A percentile compares a stretch with the other conserved stretches of the same genome.
Conservation (phyloP, 2,888 invertebrate genomes). For the Acronicta alni region DNA sequence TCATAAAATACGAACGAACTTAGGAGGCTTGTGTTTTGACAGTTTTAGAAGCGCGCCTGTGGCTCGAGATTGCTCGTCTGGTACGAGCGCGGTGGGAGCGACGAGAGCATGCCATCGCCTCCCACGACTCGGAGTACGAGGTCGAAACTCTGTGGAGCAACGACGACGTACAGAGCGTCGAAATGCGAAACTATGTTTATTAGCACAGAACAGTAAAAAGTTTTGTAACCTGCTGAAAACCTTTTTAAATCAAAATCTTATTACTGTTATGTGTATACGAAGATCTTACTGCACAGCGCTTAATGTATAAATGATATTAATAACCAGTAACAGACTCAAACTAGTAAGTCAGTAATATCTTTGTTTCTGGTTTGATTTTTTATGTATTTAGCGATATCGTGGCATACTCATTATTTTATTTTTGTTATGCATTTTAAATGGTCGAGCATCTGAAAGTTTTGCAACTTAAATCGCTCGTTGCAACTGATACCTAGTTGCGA, state of each 20-base stretch:
- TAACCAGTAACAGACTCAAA: neutral
- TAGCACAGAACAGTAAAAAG: slow-evolving; percentile 33
- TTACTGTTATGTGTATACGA: no score
- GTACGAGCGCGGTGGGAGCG: slow-evolving; percentile 76
- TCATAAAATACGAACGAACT: no score
- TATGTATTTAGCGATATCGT: neutral
- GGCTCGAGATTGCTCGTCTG: slow-evolving; percentile 78
- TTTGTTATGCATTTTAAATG: no score
- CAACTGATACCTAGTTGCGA: neutral
- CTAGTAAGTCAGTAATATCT: neutral
- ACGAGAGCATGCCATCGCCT: slow-evolving; percentile 56
- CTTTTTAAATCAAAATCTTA: no score
- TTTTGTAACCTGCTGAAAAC: no score
- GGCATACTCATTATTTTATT: neutral
- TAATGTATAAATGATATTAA: neutral
- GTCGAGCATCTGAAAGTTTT: slow-evolving; percentile 10
- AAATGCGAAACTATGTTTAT: slow-evolving; percentile 79
- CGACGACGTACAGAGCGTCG: slow-evolving; percentile 80
- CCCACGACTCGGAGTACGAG: slow-evolving; percentile 62
- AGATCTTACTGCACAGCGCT: no score
- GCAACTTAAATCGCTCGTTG: neutral
- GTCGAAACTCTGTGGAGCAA: slow-evolving; percentile 81
- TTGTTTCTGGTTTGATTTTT: neutral
- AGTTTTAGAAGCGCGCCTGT: slow-evolving; percentile 77
- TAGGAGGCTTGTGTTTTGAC: no score